Percentiles rank a stretch among this genome's conserved stretches.
phyloP scores from a whole-genome alignment of 2,888 invertebrate genomes.

The Oxytorus armatus region DNA sequence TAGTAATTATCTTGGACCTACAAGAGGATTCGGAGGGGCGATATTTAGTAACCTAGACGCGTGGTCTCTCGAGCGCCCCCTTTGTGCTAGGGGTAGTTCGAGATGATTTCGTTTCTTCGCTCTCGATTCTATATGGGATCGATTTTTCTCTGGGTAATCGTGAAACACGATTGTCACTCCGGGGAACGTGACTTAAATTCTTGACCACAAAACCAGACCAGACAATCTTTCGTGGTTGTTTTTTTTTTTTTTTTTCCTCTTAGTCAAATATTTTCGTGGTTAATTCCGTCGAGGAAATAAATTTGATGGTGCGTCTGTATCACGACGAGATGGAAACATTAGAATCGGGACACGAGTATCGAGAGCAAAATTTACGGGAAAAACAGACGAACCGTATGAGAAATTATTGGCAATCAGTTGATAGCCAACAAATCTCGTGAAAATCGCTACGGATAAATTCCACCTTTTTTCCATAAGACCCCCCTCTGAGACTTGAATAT shows the following conservation, averaged over 20 bases:
- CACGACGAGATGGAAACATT: not conserved
- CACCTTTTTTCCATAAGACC: slow-evolving; percentile 14
- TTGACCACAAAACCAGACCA: not conserved
- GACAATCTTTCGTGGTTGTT: slow-evolving; percentile 15
- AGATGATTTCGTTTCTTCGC: slow-evolving; percentile 56
- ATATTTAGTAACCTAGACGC: slow-evolving; percentile 66
- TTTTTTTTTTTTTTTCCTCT: not conserved
- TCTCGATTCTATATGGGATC: slow-evolving; percentile 30
- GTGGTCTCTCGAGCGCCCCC: slow-evolving; percentile 25
- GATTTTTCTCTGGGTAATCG: slow-evolving; percentile 57
- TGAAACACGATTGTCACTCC: slow-evolving; percentile 52
- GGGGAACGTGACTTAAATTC: slow-evolving; percentile 59
- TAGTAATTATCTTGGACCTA: slow-evolving; percentile 49
- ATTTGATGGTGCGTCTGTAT: not conserved
- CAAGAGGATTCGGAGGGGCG: slow-evolving; percentile 31
- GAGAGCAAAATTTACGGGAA: slow-evolving; percentile 15
- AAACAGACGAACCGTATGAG: slow-evolving; percentile 44
- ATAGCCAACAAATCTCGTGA: slow-evolving; percentile 66
- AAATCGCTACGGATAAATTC: slow-evolving; percentile 31
- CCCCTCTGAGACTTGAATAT: slow-evolving; percentile 3
- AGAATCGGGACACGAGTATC: slow-evolving; percentile 18
- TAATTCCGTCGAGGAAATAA: not conserved
- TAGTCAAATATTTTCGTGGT: not conserved
- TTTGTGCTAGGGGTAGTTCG: slow-evolving; percentile 39
- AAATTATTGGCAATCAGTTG: slow-evolving; percentile 69